phyloP scores from a whole-genome alignment of 2,797 vertebrate species.

The Luscinia luscinia region DNA sequence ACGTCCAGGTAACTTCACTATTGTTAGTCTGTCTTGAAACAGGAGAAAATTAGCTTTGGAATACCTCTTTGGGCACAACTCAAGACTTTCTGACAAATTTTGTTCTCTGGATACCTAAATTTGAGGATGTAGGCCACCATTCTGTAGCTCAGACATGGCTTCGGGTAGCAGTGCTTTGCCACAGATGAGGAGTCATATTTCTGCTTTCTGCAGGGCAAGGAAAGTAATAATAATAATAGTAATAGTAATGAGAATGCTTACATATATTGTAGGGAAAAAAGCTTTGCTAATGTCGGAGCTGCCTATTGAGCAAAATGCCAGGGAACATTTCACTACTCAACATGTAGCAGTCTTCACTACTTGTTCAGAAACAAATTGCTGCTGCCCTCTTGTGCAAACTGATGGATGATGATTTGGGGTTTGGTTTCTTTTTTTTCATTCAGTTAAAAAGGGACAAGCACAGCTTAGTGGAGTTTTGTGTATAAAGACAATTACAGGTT shows the following conservation, averaged over 20 bases:
- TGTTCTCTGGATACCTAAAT: background rate
- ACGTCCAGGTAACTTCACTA: accelerated
- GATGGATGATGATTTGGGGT: background rate
- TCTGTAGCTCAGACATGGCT: background rate
- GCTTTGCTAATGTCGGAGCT: background rate
- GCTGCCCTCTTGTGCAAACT: background rate
- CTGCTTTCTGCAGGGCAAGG: background rate
- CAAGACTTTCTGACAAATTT: background rate
- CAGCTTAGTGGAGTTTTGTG: background rate
- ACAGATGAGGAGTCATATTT: background rate
- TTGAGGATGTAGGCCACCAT: accelerated
- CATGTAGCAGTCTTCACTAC: accelerated
- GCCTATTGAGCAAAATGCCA: background rate
- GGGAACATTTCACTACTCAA: background rate
- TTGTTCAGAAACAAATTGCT: background rate
- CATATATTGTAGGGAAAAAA: accelerated
- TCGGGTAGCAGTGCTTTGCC: background rate
- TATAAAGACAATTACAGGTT: background rate
- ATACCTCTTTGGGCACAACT: background rate
- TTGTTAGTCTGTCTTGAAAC: background rate
- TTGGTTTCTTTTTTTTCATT: background rate
- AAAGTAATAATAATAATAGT: background rate
- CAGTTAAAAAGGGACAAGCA: background rate
- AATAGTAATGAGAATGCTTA: background rate
- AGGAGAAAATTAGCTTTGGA: background rate